phyloP scores from a whole-genome alignment of 2,797 vertebrate genomes.

The Pteronotus mesoamericanus region DNA sequence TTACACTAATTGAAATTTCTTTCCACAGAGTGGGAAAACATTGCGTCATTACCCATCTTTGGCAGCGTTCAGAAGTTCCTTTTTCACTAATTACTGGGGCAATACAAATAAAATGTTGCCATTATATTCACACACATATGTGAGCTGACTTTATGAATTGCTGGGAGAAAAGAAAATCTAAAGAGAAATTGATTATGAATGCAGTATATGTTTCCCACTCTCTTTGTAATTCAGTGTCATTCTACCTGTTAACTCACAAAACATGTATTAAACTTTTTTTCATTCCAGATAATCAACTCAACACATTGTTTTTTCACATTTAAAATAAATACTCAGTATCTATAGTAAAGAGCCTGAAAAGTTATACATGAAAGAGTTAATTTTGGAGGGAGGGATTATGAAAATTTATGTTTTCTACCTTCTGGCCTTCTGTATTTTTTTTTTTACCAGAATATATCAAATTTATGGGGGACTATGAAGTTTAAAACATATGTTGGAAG shows the following conservation, averaged over 20 bases:
- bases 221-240: neutral
- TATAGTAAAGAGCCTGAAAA: neutral
- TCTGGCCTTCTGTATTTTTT: neutral
- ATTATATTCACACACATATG: neutral
- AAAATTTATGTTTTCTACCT: neutral
- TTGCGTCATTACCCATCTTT: neutral
- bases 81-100: neutral
- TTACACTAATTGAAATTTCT: neutral
- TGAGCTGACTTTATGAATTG: neutral
- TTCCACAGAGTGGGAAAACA: neutral
- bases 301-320: neutral
- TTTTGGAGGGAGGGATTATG: neutral
- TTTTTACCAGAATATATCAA: neutral
- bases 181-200: neutral
- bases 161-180: neutral
- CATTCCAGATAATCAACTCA: neutral
- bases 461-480: neutral
- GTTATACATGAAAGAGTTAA: neutral
- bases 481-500: neutral
- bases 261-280: neutral
- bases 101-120: neutral
- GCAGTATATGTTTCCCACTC: neutral
- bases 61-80: neutral
- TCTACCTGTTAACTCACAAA: neutral
- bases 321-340: neutral